Evolutionary conservation across 1,140 invertebrate species (phyloP).

Genomic region (Ganaspis sp.): DNA sequence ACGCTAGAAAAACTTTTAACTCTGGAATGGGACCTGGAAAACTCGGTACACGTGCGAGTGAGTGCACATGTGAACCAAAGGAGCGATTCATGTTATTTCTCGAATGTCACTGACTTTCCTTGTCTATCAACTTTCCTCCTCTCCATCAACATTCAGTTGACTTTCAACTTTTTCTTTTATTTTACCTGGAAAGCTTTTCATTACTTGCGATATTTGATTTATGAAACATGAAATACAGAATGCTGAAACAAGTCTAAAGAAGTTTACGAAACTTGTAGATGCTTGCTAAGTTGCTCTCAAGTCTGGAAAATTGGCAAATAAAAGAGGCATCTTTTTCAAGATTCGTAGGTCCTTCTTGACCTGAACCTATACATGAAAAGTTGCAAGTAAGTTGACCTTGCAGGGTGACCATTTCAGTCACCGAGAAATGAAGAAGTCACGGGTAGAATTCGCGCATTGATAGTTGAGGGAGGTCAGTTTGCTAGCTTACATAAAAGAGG

Average conservation of each 20-base stretch:
- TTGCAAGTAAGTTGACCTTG: slow-evolving; percentile 5
- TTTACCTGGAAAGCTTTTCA: background rate
- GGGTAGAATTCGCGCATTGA: slow-evolving; percentile 31
- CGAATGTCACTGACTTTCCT: background rate
- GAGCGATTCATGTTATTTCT: slow-evolving; percentile 1
- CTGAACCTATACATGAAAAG: background rate
- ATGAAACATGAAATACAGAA: background rate
- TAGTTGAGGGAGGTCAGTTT: slow-evolving; percentile 64
- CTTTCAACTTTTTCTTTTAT: background rate
- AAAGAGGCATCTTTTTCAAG: background rate
- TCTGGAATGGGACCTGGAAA: slow-evolving; percentile 51
- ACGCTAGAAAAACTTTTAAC: slow-evolving; percentile 51
- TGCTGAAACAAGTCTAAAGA: background rate
- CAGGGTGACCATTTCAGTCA: background rate
- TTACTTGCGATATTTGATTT: background rate
- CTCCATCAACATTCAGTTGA: background rate
- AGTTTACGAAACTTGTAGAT: background rate
- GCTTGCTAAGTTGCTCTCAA: background rate
- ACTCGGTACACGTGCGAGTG: slow-evolving; percentile 53
- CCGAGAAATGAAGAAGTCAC: slow-evolving; percentile 23
- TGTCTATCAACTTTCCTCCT: background rate
- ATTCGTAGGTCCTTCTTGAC: background rate
- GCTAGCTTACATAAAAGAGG: slow-evolving; percentile 52
- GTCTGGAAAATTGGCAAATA: background rate
- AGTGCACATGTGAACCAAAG: slow-evolving; percentile 36